phyloP scores from a whole-genome alignment of 2,113 vertebrate genomes.

The Aphyosemion australe region DNA sequence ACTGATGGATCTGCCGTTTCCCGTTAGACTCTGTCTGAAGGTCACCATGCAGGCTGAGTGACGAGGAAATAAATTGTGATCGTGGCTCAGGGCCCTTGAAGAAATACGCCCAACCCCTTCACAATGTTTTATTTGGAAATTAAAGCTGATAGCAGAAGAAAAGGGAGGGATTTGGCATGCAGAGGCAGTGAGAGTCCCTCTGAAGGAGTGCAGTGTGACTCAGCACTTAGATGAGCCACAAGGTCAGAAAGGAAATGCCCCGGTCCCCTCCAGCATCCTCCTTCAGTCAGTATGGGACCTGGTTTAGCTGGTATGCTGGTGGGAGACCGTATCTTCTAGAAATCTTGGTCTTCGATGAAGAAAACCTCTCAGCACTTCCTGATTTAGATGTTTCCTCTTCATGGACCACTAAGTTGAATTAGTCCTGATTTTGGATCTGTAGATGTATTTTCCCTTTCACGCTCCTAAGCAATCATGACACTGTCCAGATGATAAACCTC shows the following conservation, averaged over 20 bases:
- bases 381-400: slow-evolving; percentile 12
- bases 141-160: slow-evolving; percentile 47
- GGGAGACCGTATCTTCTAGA: neutral
- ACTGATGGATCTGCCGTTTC: slow-evolving; percentile 26
- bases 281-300: too few species aligned
- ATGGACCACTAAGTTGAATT: slow-evolving; percentile 9
- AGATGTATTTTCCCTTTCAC: neutral
- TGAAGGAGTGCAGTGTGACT: slow-evolving; percentile 58
- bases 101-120: slow-evolving; percentile 11
- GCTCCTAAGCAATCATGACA: neutral
- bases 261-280: too few species aligned
- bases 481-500: neutral
- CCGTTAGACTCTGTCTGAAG: slow-evolving; percentile 43
- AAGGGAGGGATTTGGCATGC: slow-evolving; percentile 43
- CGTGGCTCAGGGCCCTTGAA: slow-evolving; percentile 9
- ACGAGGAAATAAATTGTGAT: slow-evolving; percentile 33
- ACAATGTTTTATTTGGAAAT: slow-evolving; percentile 38
- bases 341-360: neutral
- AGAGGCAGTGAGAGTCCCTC: slow-evolving; percentile 44
- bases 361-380: too few species aligned
- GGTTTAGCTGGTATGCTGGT: neutral
- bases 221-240: slow-evolving; percentile 45
- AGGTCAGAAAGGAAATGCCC: slow-evolving; percentile 5
- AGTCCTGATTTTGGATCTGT: slow-evolving; percentile 27
- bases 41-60: slow-evolving; percentile 36